These are phyloP conservation scores for Melanotaenia parkinsoni DNA, from an alignment of 2,797 vertebrate species.

Conservation along the genomic window DNA sequence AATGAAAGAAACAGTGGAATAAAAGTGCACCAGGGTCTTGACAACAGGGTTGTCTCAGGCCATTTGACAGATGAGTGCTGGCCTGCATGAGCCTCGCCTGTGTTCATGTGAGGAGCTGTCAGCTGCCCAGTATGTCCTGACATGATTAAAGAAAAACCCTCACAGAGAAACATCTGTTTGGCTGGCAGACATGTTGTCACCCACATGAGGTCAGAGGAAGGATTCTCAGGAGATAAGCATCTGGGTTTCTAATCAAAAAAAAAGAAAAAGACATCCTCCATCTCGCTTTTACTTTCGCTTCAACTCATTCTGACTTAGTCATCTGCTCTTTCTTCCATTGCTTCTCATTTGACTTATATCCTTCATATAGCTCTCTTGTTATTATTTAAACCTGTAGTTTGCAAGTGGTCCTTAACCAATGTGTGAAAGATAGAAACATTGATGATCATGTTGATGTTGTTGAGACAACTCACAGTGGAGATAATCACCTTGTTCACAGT, in stretches of 20 bases:
- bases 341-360: slow-evolving; percentile 12
- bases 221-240: slow-evolving; percentile 63
- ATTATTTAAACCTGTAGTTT: slow-evolving; percentile 14
- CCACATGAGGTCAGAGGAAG: slow-evolving; percentile 63
- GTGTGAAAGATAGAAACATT: slow-evolving; percentile 34
- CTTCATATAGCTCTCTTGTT: neutral
- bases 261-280: neutral
- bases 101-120: slow-evolving; percentile 50
- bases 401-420: slow-evolving; percentile 42
- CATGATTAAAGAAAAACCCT: slow-evolving; percentile 66
- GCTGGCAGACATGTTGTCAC: slow-evolving; percentile 63
- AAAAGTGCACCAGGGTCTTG: slow-evolving; percentile 43
- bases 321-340: slow-evolving; percentile 16
- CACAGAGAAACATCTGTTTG: slow-evolving; percentile 75
- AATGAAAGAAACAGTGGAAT: slow-evolving; percentile 41
- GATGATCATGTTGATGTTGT: slow-evolving; percentile 3
- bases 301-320: slow-evolving; percentile 5
- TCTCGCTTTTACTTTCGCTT: slow-evolving; percentile 13
- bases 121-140: slow-evolving; percentile 56
- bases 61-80: slow-evolving; percentile 52
- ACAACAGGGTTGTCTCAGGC: slow-evolving; percentile 56
- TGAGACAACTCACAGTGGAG: slow-evolving; percentile 31
- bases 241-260: slow-evolving; percentile 60
- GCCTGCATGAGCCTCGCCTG: slow-evolving; percentile 32
- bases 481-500: slow-evolving; percentile 61